Evolutionary conservation across 2,113 vertebrate genomes (phyloP), one percentile per base, ranked within the genome.

Genomic region (Polypterus senegalus): DNA sequence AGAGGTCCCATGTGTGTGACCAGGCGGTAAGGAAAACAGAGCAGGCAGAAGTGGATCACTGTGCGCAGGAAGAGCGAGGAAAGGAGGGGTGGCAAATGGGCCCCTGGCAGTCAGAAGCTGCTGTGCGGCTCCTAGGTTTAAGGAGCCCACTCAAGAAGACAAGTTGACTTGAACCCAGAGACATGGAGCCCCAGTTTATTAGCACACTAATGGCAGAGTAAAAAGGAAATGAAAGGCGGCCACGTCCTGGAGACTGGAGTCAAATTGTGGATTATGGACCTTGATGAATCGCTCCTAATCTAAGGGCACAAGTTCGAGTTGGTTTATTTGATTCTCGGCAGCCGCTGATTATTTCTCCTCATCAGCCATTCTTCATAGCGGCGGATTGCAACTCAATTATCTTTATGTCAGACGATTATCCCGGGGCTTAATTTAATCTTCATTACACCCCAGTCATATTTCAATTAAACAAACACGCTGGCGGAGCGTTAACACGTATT

Each of bases 331-430:
- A 77, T 68, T 76, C 63, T 51, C 73, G 67, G 71, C 73, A 71
- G 65, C 69, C 68, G 47, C 53, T 81, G 77, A 82, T 85, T 81
- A 86, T 88, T 83, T 49, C 79, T 83, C 80, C 63, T 71, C 79
- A 78, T 67, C 60, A 69, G 75, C 81, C 76, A 82, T 77, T 88
- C 80, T 81, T 88, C 83, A 87, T 70, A 52, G 75, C 71, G 66
- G 67, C 78, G 83, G 86, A 89, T 83, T 83, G 86, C 81, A 81
- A 85, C 83, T 93, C 86, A 92, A 93, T 93, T 94, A 94, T 89
- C 83, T 88, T 76, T 70, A 76, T 86, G 88, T 90, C 88, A 92
- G 89, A 86, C 83, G 87, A 92, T 92, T 91, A 94, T 91, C 86
- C 78, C 72, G 76, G 73, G 82, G 82, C 84, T 92, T 92, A 89